phyloP scores from a whole-genome alignment of 2,797 vertebrate species.

The Helarctos malayanus region DNA sequence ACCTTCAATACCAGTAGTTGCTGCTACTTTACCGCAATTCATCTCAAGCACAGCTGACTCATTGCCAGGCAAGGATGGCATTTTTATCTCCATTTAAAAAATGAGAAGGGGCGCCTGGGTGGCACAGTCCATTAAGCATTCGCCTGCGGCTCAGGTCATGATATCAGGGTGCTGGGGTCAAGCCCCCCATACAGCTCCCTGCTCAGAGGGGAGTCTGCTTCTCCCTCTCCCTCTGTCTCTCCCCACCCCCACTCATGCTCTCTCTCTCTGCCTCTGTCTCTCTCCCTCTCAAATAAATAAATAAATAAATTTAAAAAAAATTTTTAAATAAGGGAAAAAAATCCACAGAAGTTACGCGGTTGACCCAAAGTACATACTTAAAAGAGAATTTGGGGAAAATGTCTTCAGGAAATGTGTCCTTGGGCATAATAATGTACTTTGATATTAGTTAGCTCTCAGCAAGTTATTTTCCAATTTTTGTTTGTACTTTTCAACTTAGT shows the following conservation, averaged over 20 bases:
- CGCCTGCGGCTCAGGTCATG: not conserved
- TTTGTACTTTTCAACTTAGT: not conserved
- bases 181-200: not conserved
- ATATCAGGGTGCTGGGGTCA: not conserved
- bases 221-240: not conserved
- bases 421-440: not conserved
- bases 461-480: not conserved
- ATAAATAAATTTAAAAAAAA: no score
- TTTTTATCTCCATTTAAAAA: not conserved
- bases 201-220: not conserved
- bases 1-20: not conserved
- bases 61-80: not conserved
- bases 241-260: not conserved
- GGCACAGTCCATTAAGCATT: accelerated
- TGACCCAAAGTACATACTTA: not conserved
- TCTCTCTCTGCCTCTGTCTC: not conserved
- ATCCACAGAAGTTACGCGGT: not conserved
- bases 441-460: not conserved
- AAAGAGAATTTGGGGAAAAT: constrained; percentile 6
- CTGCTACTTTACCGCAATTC: not conserved
- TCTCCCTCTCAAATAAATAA: not conserved
- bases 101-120: not conserved
- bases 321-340: not conserved
- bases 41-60: not conserved
- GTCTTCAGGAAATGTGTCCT: not conserved